These are phyloP conservation scores for Chaetodon auriga DNA, from an alignment of 2,113 vertebrate genomes.

Conservation along the genomic window DNA sequence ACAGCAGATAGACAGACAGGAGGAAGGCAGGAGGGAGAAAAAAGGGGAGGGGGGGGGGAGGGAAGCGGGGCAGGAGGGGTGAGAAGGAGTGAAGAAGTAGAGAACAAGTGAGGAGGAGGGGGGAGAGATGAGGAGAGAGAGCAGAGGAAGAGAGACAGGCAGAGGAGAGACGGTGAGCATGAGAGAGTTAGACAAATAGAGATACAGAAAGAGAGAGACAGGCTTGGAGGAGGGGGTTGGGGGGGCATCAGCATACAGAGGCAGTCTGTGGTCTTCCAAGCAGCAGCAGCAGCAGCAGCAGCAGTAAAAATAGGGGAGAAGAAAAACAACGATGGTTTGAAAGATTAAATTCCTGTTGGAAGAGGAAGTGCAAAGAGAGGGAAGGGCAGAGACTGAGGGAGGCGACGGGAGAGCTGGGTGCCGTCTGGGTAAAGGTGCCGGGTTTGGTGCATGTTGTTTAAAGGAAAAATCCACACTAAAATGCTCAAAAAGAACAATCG, in stretches of 20 bases:
- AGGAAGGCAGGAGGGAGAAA: constrained; percentile 28
- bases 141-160: constrained; percentile 50
- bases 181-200: constrained; percentile 71
- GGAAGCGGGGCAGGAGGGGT: background rate
- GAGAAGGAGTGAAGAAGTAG: constrained; percentile 39
- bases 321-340: constrained; percentile 82
- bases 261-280: constrained; percentile 79
- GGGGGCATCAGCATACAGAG: constrained; percentile 77
- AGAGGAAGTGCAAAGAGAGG: constrained; percentile 75
- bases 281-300: constrained; percentile 67
- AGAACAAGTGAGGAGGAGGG: constrained; percentile 50
- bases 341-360: constrained; percentile 83
- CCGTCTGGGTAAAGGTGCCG: constrained; percentile 33
- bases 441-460: constrained; percentile 9
- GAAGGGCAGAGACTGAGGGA: constrained; percentile 58
- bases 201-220: constrained; percentile 65
- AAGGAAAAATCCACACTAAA: constrained; percentile 16
- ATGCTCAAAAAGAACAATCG: background rate
- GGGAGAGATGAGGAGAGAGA: constrained; percentile 45
- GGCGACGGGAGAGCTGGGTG: constrained; percentile 53
- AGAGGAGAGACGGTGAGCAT: constrained; percentile 53
- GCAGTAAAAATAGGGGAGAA: constrained; percentile 82
- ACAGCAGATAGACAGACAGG: constrained; percentile 69
- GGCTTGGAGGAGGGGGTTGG: constrained; percentile 15
- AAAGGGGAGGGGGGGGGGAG: background rate